Conservation (phyloP, 2,113 vertebrate species). For the Gnathonemus longibarbis region DNA sequence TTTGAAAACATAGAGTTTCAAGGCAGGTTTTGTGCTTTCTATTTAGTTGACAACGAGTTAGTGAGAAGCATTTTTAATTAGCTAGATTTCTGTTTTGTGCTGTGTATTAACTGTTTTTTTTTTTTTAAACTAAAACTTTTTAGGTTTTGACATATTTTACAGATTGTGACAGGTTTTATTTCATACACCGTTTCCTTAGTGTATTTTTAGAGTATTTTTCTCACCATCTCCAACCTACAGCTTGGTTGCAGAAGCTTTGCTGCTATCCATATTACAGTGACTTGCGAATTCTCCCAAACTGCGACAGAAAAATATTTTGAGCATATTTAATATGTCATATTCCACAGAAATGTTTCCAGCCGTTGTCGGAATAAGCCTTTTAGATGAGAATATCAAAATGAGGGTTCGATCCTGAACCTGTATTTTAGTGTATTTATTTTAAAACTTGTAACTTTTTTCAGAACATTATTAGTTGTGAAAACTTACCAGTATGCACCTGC, state of each 20-base stretch:
- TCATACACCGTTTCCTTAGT: constrained; percentile 44
- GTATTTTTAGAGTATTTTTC: constrained; percentile 39
- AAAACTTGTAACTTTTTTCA: neutral
- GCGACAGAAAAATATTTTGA: neutral
- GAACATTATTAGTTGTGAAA: neutral
- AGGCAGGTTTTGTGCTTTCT: neutral
- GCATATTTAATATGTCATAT: neutral
- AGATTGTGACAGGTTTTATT: constrained; percentile 47
- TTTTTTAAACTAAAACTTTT: constrained; percentile 28
- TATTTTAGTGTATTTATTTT: neutral
- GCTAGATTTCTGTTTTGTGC: neutral
- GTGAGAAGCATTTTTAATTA: constrained; percentile 33
- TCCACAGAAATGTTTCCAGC: neutral
- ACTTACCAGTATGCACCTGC: neutral
- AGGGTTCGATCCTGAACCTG: neutral
- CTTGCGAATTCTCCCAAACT: neutral
- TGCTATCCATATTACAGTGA: neutral
- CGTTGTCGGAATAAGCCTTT: neutral
- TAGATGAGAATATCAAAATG: neutral
- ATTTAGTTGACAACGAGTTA: constrained; percentile 14
- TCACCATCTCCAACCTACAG: neutral
- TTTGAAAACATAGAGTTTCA: neutral
- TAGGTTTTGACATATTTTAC: constrained; percentile 28
- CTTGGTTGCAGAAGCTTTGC: neutral
- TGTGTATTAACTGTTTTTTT: constrained; percentile 56